phyloP scores from a whole-genome alignment of 2,113 vertebrate genomes.

The Rana temporaria region DNA sequence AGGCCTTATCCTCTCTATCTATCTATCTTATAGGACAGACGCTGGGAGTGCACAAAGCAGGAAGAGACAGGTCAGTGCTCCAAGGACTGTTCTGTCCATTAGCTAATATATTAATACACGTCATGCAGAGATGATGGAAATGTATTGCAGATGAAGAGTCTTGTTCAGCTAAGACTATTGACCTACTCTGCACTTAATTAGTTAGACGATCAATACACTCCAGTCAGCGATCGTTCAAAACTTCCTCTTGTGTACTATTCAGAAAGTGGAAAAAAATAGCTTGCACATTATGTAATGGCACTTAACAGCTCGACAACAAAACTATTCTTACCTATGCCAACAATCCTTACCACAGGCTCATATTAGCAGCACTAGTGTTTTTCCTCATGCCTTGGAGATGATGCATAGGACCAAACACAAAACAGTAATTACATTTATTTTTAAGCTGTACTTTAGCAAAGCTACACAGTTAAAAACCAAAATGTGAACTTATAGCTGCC shows the following conservation, averaged over 20 bases:
- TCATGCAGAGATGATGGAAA: slow-evolving; percentile 32
- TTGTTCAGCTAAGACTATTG: slow-evolving; percentile 20
- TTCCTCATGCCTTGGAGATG: too few relatives aligned
- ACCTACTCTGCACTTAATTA: slow-evolving; percentile 43
- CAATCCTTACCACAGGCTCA: neutral
- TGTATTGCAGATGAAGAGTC: slow-evolving; percentile 2
- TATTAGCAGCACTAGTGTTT: too few relatives aligned
- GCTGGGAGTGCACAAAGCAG: too few relatives aligned
- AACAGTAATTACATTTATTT: too few relatives aligned
- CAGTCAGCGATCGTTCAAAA: slow-evolving; percentile 11
- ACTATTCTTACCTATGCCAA: neutral
- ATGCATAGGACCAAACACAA: too few relatives aligned
- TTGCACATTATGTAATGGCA: neutral
- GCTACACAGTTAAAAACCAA: too few relatives aligned
- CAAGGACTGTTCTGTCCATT: slow-evolving; percentile 12
- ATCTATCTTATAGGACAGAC: too few relatives aligned
- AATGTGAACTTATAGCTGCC: too few relatives aligned
- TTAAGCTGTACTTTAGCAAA: too few relatives aligned
- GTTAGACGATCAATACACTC: slow-evolving; percentile 43
- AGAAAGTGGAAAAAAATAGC: neutral
- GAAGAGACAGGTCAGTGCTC: neutral
- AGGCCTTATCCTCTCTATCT: too few relatives aligned
- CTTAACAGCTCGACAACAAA: neutral
- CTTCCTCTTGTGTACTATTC: slow-evolving; percentile 22
- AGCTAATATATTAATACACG: slow-evolving; percentile 13